Evolutionary conservation across 2,888 invertebrate genomes (phyloP), one percentile per base, ranked within the genome.

Genomic region (Cephus runcator): DNA sequence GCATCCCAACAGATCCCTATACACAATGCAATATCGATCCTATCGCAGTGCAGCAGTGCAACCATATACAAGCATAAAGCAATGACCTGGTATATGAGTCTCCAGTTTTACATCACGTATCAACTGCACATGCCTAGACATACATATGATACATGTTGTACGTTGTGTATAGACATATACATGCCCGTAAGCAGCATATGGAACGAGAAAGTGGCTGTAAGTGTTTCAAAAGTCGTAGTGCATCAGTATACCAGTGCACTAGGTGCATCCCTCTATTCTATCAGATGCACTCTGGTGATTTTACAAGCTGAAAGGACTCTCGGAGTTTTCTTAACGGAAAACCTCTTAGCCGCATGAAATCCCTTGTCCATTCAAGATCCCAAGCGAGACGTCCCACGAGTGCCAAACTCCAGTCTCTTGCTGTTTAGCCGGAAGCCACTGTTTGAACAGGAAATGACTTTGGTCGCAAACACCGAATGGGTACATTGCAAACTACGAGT

Each of bases 371-470:
- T 71, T 71, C n/a, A 71, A 31, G 71, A 33, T 71, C 71, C 71
- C 33, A 33, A 33, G 15, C 71, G 33, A 75, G 69, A 73, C 74
- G 71, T 69, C 68, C 75, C 68, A 73, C 33, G 77, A 75, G 75
- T 69, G 36, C 31, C 73, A 34, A 75, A 75, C 79, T 76, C 33
- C 77, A 4, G n/a, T 34, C 71, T n/a, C 71, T 68, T 68, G 69
- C 69, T 81, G 78, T 82, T 73, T 79, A 74, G 77, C 76, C 69
- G 77, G 73, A 75, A 79, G 30, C 76, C 75, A 71, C 73, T 83
- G 82, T 83, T 83, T 83, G 82, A 81, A 79, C 80, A 81, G 81
- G 83, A 81, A 83, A 83, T 82, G 83, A 82, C 83, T 82, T 83
- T 73, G 81, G 80, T 81, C 78, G 81, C 80, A 81, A 82, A 79